Evolutionary conservation across 1,140 invertebrate species (phyloP), one percentile per base, ranked within the genome.

Genomic region (Babylonia areolata): DNA sequence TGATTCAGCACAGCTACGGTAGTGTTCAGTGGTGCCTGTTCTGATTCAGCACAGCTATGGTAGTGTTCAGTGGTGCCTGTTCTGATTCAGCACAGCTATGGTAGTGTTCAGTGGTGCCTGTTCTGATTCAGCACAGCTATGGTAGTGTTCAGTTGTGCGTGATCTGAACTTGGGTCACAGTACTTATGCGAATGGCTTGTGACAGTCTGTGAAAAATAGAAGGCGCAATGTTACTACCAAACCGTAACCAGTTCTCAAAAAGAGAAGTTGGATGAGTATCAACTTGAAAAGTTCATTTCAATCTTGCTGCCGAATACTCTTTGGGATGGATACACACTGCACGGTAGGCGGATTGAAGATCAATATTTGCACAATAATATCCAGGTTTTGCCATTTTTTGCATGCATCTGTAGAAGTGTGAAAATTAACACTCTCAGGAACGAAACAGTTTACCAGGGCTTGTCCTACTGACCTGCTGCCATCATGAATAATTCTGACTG

Each of bases 401-500:
- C 54, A 39, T 20, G 81, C 81, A 31, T 64, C 81, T 1, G 1
- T 33, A 3, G 64, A 40, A 3, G 35, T 77, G 17, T 77, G 73
- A 33, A 77, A 77, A 35, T 33, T 77, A 35, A 77, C 73, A 40
- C 17, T 77, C n/a, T 77, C 73, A 15, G 73, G 73, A 17, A 35
- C 31, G 11, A 33, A 77, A 31, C 37, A 77, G 73, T 77, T 33
- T 12, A 35, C 37, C 35, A 77, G 6, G 31, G 73, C 73, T 28
- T 15, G 31, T 77, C 73, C 73, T 5, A 51, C 58, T 11, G 77
- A 31, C 28, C 20, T 78, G 39, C 84, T 79, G 54, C 71, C 84
- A 54, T 85, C 73, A 39, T 78, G 73, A 15, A 73, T 73, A 58
- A 87, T 3, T 35, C 80, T 79, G 31, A 77, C 77, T 39, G 6